Conservation (phyloP, 2,888 invertebrate species). For the Cheilosia vulpina region DNA sequence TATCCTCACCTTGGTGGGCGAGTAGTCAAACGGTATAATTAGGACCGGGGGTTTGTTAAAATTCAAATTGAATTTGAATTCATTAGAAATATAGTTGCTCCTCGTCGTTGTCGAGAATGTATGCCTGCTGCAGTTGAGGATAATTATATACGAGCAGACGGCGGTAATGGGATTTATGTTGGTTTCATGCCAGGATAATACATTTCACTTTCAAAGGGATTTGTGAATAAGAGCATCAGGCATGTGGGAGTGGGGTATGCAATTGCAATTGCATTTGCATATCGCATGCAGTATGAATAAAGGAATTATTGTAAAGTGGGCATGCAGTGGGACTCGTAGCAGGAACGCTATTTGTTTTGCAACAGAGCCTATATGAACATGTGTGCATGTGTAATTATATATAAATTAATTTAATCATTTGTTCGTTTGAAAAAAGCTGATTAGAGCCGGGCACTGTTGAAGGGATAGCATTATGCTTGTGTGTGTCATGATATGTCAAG, state of each 20-base stretch:
- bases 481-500: not conserved
- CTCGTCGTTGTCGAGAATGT: not conserved
- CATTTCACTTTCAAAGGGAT: slow-evolving; percentile 49
- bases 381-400: not conserved
- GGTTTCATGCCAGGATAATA: slow-evolving; percentile 53
- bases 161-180: slow-evolving; percentile 48
- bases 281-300: slow-evolving; percentile 53
- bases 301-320: not conserved
- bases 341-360: slow-evolving; percentile 27
- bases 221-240: slow-evolving; percentile 31
- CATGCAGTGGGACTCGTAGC: slow-evolving; percentile 5
- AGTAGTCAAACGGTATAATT: slow-evolving; percentile 51
- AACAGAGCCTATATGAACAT: not conserved
- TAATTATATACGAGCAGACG: slow-evolving; percentile 30
- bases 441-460: not conserved
- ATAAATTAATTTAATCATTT: slow-evolving; percentile 46
- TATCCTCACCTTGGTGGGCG: slow-evolving; percentile 24
- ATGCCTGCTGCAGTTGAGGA: slow-evolving; percentile 1
- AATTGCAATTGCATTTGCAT: slow-evolving; percentile 59
- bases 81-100: slow-evolving; percentile 19
- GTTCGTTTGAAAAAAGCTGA: slow-evolving; percentile 12
- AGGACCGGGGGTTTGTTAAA: slow-evolving; percentile 39
- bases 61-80: slow-evolving; percentile 42
- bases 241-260: not conserved
- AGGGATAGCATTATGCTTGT: not conserved